Evolutionary conservation across 1,140 invertebrate species (phyloP), one percentile per base, ranked within the genome.

Genomic region (Drosophila fuyamai): DNA sequence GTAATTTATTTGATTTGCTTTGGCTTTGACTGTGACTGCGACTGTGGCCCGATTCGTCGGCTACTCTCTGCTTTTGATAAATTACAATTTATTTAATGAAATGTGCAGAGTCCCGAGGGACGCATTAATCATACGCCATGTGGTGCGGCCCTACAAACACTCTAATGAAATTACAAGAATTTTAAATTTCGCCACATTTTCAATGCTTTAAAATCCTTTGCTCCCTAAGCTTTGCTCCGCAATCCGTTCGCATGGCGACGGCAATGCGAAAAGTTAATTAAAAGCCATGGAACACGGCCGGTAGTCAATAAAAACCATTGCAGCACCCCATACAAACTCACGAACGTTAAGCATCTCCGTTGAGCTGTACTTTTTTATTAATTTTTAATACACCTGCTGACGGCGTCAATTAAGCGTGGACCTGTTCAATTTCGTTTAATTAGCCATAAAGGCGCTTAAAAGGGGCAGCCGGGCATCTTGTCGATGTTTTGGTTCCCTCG

Each of bases 41-140:
- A 16, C n/a, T 13, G 55, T 13, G 32, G 13, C 10, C 1, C 3
- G 5, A 50, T 16, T 47, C 40, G 60, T 32, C 60, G 27, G 2
- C 47, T 36, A 27, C 62, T 32, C 63, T 23, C 12, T 36, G 65
- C 79, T 62, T 48, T 71, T 84, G 83, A 85, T 85, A 85, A 88
- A 88, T 88, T 88, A 88, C 79, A 86, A 88, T 86, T 86, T 86
- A 88, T 86, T 85, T 81, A 81, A 79, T 82, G 67, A 85, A 88
- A 88, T 83, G 67, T 79, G 48, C 71, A 67, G 75, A 83, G 57
- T 55, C 35, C 46, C 41, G 44, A 47, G 46, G 36, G 44, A 9
- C 51, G 38, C 79, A 86, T 86, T 80, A 83, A 88, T 88, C 83
- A 86, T 88, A 83, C 83, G 79, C 84, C 83, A 86, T 88, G 84